Evolutionary conservation across 2,888 invertebrate genomes (phyloP).

Genomic region (Dicycla oo): DNA sequence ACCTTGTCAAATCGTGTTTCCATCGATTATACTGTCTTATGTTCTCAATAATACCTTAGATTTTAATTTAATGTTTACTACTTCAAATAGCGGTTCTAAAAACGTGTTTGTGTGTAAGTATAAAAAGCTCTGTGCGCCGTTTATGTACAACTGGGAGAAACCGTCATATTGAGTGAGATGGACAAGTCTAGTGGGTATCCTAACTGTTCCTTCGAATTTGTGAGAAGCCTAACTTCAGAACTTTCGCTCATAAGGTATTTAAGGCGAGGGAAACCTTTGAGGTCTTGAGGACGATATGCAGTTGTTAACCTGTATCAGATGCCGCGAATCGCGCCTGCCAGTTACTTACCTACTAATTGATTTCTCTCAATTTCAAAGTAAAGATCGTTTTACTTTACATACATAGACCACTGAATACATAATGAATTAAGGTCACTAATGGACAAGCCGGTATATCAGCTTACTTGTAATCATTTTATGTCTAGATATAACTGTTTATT

Average conservation of each 20-base stretch:
- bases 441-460: neutral
- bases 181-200: neutral
- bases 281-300: neutral
- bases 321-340: no score
- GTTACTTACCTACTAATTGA: neutral
- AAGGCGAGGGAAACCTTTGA: neutral
- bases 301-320: neutral
- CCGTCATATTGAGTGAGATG: neutral
- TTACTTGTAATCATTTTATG: conserved; percentile 15
- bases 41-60: no score
- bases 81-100: no score
- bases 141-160: neutral
- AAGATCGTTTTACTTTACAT: neutral
- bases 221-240: neutral
- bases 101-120: no score
- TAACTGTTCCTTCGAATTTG: neutral
- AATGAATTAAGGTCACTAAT: no score
- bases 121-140: no score
- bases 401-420: neutral
- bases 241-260: neutral
- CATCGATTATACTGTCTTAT: no score
- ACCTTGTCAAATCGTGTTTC: no score
- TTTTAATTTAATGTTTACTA: no score
- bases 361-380: neutral
- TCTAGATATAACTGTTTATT: conserved; percentile 10